A percentile compares a stretch with the other conserved stretches of the same genome.
phyloP scores from a whole-genome alignment of 2,797 vertebrate species.

The Silurus aristotelis region DNA sequence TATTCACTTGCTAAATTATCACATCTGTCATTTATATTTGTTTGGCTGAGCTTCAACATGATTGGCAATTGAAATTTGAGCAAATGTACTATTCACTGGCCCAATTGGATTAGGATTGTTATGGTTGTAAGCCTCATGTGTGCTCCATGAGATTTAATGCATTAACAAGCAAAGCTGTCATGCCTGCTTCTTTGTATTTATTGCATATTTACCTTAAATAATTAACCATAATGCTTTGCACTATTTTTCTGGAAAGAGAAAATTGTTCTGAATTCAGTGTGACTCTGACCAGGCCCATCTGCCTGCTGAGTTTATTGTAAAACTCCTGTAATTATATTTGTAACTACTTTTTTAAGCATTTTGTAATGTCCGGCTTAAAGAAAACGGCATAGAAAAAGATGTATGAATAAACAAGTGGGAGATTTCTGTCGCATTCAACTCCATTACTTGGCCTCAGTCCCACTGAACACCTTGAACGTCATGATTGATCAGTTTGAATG shows the following conservation, averaged over 20 bases:
- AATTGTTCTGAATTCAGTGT: neutral
- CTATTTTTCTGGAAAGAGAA: neutral
- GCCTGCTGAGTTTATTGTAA: no score
- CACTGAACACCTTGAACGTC: neutral
- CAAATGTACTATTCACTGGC: constrained; percentile 21
- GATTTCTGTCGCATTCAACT: neutral
- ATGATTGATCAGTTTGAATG: neutral
- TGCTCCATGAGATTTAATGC: neutral
- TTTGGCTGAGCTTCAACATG: neutral
- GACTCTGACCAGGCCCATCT: neutral
- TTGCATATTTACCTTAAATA: neutral
- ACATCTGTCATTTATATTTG: constrained; percentile 4
- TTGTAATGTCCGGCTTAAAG: neutral
- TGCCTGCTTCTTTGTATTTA: neutral
- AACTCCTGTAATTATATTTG: neutral
- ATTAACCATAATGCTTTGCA: neutral
- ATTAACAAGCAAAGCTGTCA: constrained; percentile 4
- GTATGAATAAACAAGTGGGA: neutral
- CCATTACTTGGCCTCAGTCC: neutral
- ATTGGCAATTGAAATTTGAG: constrained; percentile 23
- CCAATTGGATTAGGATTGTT: constrained; percentile 40
- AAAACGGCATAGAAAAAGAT: no score
- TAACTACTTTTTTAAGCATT: neutral
- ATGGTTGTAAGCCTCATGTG: constrained; percentile 4
- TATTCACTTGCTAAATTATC: constrained; percentile 12